Evolutionary conservation across 2,888 invertebrate species (phyloP), one percentile per base, ranked within the genome.

Genomic region (Subacronicta megacephala): DNA sequence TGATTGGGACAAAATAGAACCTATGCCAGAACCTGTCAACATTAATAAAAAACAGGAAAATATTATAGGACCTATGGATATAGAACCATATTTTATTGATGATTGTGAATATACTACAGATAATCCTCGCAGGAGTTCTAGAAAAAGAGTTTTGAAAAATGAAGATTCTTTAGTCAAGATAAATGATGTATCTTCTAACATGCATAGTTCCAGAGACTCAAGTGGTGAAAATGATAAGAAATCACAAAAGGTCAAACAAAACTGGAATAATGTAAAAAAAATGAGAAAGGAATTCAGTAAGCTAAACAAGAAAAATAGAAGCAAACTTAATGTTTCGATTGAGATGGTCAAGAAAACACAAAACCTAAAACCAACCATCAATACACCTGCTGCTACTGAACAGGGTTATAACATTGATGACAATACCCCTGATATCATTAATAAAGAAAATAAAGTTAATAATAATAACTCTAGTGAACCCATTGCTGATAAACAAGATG

Each of bases 281-380:
- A 93, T 93, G 93, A 89, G 87, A 75, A 92, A 90, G 65, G 93
- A 92, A 68, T 92, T 94, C 50, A 90, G 87, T 76, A 93, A 90
- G 72, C 72, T 90, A 37, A 90, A 89, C 57, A 91, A 90, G 58
- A 80, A 82, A 57, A 87, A 88, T 58, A 89, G 78, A 72, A 92
- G 80, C 62, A 94, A 94, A 82, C 68, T 94, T 7, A 92, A 94
- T 88, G 87, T 92, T 46, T 94, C 94, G 26, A 90, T 93, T 71
- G 92, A 94, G 82, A 90, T 89, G 88, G 87, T 83, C 60, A 92
- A 92, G 62, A 92, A 87, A 71, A 80, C 82, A 42, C 82, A 90
- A 70, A 82, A 52, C 52, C 55, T 74, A 33, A 82, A 83, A 59
- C 54, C 59, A 33, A 64, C 50, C 26, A 44, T 45, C 16, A 65